These are phyloP conservation scores for Hippocampus kuda DNA, from an alignment of 2,797 vertebrate genomes.

Conservation along the genomic window DNA sequence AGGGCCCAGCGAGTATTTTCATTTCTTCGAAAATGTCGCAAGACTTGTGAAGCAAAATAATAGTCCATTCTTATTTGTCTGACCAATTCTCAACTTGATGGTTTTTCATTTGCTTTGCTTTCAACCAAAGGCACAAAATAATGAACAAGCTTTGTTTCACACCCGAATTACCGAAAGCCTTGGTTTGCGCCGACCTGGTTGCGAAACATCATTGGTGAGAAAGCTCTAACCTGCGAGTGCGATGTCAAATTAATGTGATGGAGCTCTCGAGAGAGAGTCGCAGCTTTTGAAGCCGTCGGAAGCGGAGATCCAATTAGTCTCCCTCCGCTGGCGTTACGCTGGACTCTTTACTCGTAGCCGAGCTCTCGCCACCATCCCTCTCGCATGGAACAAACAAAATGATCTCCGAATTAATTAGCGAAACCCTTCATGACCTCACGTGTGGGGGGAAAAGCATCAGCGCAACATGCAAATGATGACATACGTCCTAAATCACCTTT, in stretches of 20 bases:
- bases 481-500: no score
- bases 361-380: background rate
- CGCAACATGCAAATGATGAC: background rate
- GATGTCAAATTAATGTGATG: background rate
- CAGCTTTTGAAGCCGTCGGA: background rate
- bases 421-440: background rate
- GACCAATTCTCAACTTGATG: background rate
- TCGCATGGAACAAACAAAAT: background rate
- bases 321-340: background rate
- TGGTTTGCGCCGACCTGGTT: background rate
- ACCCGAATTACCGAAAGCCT: background rate
- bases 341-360: background rate
- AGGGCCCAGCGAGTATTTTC: background rate
- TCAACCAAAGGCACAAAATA: background rate
- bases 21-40: background rate
- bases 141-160: background rate
- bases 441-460: background rate
- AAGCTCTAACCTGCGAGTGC: background rate
- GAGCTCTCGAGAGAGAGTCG: background rate
- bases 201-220: background rate
- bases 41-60: background rate
- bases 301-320: background rate
- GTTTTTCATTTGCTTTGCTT: background rate
- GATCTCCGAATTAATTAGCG: background rate
- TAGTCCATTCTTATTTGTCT: background rate